A percentile compares a stretch with the other conserved stretches of the same genome.
phyloP scores from a whole-genome alignment of 2,888 invertebrate genomes.

The Drosophila siamana region DNA sequence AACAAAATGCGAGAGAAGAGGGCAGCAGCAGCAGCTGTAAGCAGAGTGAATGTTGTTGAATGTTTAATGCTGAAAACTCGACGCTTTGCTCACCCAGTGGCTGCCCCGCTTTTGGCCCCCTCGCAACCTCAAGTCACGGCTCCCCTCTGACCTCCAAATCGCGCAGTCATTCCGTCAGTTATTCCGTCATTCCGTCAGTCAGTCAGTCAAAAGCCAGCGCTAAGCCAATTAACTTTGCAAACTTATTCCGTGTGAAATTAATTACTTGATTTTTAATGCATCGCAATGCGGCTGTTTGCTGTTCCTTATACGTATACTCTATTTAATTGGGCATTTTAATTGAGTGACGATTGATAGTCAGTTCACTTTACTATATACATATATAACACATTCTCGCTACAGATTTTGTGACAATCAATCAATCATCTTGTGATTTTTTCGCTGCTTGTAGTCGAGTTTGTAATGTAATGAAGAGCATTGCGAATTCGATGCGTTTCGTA shows the following conservation, averaged over 20 bases:
- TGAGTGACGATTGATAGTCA: too few species aligned
- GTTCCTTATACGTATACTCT: constrained; percentile 7
- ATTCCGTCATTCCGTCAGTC: constrained; percentile 5
- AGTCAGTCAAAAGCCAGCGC: constrained; percentile 62
- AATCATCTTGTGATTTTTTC: too few species aligned
- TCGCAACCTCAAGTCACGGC: not conserved
- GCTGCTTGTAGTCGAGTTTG: too few species aligned
- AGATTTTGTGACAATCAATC: too few species aligned
- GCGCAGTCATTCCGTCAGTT: constrained; percentile 15
- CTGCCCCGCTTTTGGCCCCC: not conserved
- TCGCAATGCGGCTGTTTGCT: constrained; percentile 24
- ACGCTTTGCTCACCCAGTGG: constrained; percentile 10
- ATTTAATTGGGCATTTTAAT: not conserved
- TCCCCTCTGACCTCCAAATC: not conserved
- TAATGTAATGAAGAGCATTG: not conserved
- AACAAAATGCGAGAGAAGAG: not conserved
- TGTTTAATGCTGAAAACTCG: constrained; percentile 58
- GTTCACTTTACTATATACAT: not conserved
- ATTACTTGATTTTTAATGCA: constrained; percentile 66
- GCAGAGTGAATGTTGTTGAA: constrained; percentile 51
- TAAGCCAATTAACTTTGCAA: constrained; percentile 75
- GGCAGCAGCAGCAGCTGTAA: not conserved
- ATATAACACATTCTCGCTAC: too few species aligned
- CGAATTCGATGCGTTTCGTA: not conserved
- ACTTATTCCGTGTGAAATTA: constrained; percentile 78